Evolutionary conservation across 2,113 vertebrate genomes (phyloP), one percentile per base, ranked within the genome.

Genomic region (Suricata suricatta): DNA sequence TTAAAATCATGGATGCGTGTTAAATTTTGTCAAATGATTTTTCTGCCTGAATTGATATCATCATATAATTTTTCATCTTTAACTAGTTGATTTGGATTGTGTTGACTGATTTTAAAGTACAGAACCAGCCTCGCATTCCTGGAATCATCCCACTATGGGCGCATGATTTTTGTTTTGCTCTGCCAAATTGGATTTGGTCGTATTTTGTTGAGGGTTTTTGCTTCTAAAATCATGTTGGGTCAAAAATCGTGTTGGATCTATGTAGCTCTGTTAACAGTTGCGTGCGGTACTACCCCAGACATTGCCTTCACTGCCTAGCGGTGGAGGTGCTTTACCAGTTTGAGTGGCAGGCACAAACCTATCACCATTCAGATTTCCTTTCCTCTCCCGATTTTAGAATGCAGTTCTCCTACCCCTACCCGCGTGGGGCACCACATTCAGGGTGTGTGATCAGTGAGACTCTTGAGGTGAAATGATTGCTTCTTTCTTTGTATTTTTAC

Each of bases 11-110:
- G 27, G 85, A 63, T 38, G 19, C 12, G 31, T 52, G 50, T 12
- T 71, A 25, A 41, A 82, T 92, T 77, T 96, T 84, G n/a, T 94
- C 74, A 92, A 69, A 57, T 90, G 31, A 0, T 64, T 83, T 85
- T 90, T 76, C 47, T 92, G 10, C 29, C 69, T 76, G 25, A 81
- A 44, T 81, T 68, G 57, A 72, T 57, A 92, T 66, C 33, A 74
- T 54, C 29, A 35, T 57, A 83, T 63, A 68, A 80, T 68, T 91
- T 83, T 90, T 74, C 12, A 14, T 71, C 72, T 86, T 72, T 90
- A 69, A 66, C 60, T 1, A 41, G 50, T 63, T 71, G 19, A 60
- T 83, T 44, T 80, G 25, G 13, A 64, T 85, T 71, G 50, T 41
- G 80, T 6, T 85, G 79, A 25, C 33, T 72, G 64, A 81, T 54